Percentiles rank a stretch among this genome's conserved stretches.
Evolutionary conservation across 2,113 vertebrate species (phyloP).

Genomic region (Accipiter cooperii): DNA sequence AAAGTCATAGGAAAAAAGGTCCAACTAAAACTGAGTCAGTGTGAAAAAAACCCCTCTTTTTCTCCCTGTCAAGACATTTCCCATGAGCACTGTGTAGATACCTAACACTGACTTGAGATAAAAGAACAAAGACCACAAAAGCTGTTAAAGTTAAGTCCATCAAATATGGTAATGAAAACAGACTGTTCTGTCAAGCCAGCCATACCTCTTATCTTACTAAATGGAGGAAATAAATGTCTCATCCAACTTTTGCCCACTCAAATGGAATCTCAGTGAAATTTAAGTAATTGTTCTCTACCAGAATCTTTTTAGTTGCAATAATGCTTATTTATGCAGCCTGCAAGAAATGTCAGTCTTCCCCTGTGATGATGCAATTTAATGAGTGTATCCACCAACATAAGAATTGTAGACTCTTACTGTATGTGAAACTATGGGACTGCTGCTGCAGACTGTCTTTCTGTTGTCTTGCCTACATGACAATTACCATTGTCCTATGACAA

Average conservation of each 20-base stretch:
- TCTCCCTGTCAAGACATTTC: background rate
- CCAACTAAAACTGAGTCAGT: background rate
- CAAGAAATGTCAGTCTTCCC: background rate
- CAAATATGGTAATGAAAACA: slow-evolving; percentile 13
- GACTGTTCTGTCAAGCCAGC: background rate
- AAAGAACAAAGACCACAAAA: slow-evolving; percentile 38
- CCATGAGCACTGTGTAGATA: background rate
- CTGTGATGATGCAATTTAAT: background rate
- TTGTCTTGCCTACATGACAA: background rate
- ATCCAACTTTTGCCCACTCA: background rate
- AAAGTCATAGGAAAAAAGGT: background rate
- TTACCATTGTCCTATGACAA: background rate
- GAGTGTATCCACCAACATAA: background rate
- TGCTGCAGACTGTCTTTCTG: background rate
- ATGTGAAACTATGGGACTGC: background rate
- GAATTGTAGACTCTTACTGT: background rate
- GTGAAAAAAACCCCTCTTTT: background rate
- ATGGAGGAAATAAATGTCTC: background rate
- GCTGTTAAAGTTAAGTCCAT: slow-evolving; percentile 35
- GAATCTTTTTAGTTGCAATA: background rate
- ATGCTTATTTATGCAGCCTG: background rate
- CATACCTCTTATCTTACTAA: background rate
- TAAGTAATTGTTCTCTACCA: background rate
- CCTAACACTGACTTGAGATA: background rate
- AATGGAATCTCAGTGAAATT: background rate